These are phyloP conservation scores for Triplophysa siluroides DNA, from an alignment of 2,113 vertebrate species.

Conservation along the genomic window DNA sequence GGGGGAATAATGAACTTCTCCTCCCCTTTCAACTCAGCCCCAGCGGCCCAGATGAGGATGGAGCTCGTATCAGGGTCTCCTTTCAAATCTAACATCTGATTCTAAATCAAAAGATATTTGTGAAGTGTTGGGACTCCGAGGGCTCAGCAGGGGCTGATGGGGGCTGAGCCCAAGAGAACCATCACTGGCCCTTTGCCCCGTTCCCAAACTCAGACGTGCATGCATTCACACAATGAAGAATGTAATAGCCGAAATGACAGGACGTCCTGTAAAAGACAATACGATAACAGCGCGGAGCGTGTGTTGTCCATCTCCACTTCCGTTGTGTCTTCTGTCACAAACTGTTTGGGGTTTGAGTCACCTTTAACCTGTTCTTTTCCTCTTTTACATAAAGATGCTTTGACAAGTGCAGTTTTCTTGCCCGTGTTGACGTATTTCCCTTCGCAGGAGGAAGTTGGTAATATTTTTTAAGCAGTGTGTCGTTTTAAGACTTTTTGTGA, in stretches of 20 bases:
- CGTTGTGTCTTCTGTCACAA: slow-evolving; percentile 14
- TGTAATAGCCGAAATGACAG: slow-evolving; percentile 40
- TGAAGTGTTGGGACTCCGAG: slow-evolving; percentile 29
- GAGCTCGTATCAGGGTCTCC: neutral
- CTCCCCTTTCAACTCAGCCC: neutral
- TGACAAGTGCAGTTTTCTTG: neutral
- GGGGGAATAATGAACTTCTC: slow-evolving; percentile 22
- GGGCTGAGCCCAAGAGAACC: slow-evolving; percentile 43
- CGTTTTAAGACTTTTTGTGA: neutral
- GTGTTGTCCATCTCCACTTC: slow-evolving; percentile 28
- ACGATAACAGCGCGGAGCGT: slow-evolving; percentile 34
- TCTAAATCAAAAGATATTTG: slow-evolving; percentile 29
- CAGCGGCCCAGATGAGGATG: neutral
- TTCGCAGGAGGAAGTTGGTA: neutral
- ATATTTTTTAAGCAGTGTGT: neutral
- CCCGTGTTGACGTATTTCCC: neutral
- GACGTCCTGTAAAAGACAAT: slow-evolving; percentile 49
- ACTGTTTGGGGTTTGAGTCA: neutral
- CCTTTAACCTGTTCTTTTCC: neutral
- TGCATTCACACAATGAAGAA: slow-evolving; percentile 43
- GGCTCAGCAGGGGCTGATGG: slow-evolving; percentile 2
- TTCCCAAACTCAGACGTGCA: slow-evolving; percentile 48
- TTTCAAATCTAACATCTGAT: slow-evolving; percentile 17
- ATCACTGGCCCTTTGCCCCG: slow-evolving; percentile 37
- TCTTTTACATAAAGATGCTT: neutral